These are phyloP conservation scores for Candoia aspera DNA, from an alignment of 2,113 vertebrate genomes.

Conservation along the genomic window DNA sequence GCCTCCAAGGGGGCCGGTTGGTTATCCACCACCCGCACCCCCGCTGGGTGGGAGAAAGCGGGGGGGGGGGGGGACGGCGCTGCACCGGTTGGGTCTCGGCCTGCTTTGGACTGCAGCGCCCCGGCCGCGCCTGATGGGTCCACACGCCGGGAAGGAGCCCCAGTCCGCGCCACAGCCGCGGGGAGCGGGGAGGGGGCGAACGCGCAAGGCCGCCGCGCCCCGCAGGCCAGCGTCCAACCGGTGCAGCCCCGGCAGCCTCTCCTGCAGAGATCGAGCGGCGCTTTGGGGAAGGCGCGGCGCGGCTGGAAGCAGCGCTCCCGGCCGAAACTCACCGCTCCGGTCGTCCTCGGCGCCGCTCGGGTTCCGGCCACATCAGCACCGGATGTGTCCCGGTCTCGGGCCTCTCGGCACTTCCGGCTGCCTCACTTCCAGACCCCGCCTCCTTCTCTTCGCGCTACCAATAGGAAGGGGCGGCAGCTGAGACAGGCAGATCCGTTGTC, in stretches of 20 bases:
- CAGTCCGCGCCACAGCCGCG: too few relatives aligned
- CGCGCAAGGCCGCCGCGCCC: not conserved
- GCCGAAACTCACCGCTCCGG: not conserved
- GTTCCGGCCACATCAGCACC: slow-evolving; percentile 66
- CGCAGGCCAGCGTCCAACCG: not conserved
- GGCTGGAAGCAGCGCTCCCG: not conserved
- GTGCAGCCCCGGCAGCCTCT: not conserved
- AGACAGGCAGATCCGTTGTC: rapidly evolving
- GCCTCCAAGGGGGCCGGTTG: too few relatives aligned
- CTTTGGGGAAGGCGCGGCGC: rapidly evolving
- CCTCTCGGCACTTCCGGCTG: not conserved
- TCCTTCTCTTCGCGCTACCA: rapidly evolving
- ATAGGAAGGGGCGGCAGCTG: rapidly evolving
- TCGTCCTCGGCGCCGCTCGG: not conserved
- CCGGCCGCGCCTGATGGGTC: too few relatives aligned
- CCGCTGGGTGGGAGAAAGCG: too few relatives aligned
- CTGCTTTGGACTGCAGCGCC: not conserved
- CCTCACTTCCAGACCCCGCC: not conserved
- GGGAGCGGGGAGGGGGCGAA: too few relatives aligned
- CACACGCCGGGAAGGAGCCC: not conserved
- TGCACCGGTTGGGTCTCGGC: not conserved
- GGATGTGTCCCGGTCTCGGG: slow-evolving; percentile 13
- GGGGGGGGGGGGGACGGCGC: not conserved
- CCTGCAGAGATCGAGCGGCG: not conserved
- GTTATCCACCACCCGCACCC: too few relatives aligned